Evolutionary conservation across 2,797 vertebrate genomes (phyloP).

Genomic region (Neosalanx taihuensis): DNA sequence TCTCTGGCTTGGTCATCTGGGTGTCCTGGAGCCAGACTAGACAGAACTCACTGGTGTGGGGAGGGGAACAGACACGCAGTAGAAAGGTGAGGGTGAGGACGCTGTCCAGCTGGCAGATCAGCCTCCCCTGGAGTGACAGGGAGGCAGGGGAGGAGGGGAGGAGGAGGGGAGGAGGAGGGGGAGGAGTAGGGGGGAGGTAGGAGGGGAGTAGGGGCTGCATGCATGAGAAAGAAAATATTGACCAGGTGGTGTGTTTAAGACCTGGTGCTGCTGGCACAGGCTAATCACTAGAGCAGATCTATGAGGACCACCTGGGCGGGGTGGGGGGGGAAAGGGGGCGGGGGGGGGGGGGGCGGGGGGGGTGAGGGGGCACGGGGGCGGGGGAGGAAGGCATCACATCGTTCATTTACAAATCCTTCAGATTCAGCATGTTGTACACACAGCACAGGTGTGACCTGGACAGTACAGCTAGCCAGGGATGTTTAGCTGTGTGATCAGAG

Average conservation of each 20-base stretch:
- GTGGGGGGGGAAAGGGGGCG: neutral
- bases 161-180: slow-evolving; percentile 22
- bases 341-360: no score
- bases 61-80: no score
- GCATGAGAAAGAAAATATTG: slow-evolving; percentile 55
- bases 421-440: neutral
- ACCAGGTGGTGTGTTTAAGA: slow-evolving; percentile 42
- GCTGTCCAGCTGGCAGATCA: slow-evolving; percentile 16
- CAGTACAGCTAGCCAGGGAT: neutral
- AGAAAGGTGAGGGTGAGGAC: slow-evolving; percentile 25
- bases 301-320: slow-evolving; percentile 51
- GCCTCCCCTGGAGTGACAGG: slow-evolving; percentile 28
- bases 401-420: neutral
- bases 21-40: slow-evolving; percentile 26
- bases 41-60: slow-evolving; percentile 45
- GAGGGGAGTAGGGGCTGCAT: slow-evolving; percentile 20
- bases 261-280: slow-evolving; percentile 33
- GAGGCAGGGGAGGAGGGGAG: neutral
- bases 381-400: neutral
- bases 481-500: neutral
- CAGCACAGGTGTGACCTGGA: neutral
- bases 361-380: no score
- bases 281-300: slow-evolving; percentile 44
- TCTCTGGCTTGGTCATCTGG: slow-evolving; percentile 25
- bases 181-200: slow-evolving; percentile 11